A percentile compares a stretch with the other conserved stretches of the same genome.
These are phyloP conservation scores for Cistogaster globosa DNA, from an alignment of 2,888 invertebrate species.

Conservation along the genomic window DNA sequence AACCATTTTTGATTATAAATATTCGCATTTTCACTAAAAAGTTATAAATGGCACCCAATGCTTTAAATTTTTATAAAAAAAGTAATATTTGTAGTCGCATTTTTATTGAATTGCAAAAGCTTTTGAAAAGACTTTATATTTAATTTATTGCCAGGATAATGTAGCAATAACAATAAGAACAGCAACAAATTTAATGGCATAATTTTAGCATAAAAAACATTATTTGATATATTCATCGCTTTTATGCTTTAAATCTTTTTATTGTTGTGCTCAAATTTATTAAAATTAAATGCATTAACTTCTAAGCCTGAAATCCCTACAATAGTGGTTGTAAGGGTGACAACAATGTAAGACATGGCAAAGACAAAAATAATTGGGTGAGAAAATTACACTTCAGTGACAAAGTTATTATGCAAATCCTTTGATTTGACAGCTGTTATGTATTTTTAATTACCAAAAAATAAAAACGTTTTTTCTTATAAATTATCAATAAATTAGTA, in stretches of 20 bases:
- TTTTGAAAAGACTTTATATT: neutral
- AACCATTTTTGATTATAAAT: too few species aligned
- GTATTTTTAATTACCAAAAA: slow-evolving; percentile 53
- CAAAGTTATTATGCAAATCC: slow-evolving; percentile 68
- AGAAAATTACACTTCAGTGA: slow-evolving; percentile 24
- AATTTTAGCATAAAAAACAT: slow-evolving; percentile 3
- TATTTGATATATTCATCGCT: neutral
- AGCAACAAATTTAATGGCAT: slow-evolving; percentile 2
- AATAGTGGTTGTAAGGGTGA: slow-evolving; percentile 39
- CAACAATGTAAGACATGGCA: neutral
- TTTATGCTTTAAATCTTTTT: too few species aligned
- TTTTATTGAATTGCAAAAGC: neutral
- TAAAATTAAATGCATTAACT: slow-evolving; percentile 53
- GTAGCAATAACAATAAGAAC: neutral
- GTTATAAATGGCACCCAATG: too few species aligned
- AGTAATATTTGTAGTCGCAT: too few species aligned
- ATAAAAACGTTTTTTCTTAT: neutral
- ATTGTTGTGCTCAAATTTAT: neutral
- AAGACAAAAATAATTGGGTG: neutral
- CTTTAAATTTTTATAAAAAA: too few species aligned
- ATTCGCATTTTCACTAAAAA: too few species aligned
- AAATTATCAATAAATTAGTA: too few species aligned
- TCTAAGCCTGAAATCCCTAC: slow-evolving; percentile 46
- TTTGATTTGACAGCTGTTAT: slow-evolving; percentile 66
- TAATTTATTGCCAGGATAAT: slow-evolving; percentile 38